Conservation (phyloP, 2,888 invertebrate genomes). For the Zeuzera pyrina region DNA sequence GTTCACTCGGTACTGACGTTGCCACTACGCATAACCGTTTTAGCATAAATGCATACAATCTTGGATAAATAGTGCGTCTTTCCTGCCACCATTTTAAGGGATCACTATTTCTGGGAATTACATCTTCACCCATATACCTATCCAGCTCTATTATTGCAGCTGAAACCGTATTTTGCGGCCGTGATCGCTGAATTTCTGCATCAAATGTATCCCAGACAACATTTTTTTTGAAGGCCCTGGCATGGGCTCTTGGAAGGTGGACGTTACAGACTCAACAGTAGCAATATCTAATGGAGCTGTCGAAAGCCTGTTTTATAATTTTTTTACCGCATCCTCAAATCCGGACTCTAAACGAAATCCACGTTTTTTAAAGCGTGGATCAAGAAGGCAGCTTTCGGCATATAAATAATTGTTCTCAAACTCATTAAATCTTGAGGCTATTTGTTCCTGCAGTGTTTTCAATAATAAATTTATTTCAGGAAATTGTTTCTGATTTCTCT, state of each 20-base stretch:
- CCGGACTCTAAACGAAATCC: not conserved
- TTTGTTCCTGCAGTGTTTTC: not conserved
- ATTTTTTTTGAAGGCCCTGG: not conserved
- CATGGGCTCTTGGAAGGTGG: no score
- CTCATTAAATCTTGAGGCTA: not conserved
- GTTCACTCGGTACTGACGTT: no score
- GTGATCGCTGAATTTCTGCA: not conserved
- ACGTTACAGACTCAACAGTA: conserved; percentile 1
- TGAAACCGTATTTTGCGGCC: not conserved
- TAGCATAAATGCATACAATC: not conserved
- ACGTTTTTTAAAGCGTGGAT: not conserved
- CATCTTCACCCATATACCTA: not conserved
- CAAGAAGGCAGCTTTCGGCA: not conserved
- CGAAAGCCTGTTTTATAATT: not conserved
- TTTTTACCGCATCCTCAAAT: not conserved
- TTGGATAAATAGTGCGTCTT: not conserved
- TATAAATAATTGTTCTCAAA: not conserved
- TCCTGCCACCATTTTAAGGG: not conserved
- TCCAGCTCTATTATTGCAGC: not conserved
- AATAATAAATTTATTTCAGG: not conserved
- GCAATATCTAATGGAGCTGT: not conserved
- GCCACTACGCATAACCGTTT: not conserved
- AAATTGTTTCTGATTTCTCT: not conserved
- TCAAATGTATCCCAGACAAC: not conserved
- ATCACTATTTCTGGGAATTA: not conserved